Percentiles rank a stretch among this genome's conserved stretches.
phyloP scores from a whole-genome alignment of 2,113 vertebrate species.

The Alces alces region DNA sequence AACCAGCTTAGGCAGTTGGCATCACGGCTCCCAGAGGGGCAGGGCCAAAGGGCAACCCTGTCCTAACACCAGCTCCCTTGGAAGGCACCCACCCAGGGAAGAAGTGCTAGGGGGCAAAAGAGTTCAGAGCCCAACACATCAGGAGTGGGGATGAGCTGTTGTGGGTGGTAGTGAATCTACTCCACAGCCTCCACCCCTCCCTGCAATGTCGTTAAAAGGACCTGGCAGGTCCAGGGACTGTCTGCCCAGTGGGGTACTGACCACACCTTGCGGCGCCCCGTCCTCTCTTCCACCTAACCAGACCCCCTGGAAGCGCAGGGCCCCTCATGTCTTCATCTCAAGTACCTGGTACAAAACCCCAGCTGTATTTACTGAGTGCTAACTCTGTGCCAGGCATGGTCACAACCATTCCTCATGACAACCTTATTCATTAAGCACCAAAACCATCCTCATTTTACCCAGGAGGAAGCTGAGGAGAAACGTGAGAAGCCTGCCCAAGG shows the following conservation, averaged over 20 bases:
- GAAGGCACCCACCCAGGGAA: background rate
- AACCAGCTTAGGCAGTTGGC: background rate
- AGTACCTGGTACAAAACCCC: background rate
- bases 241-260: background rate
- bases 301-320: background rate
- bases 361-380: background rate
- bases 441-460: background rate
- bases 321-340: background rate
- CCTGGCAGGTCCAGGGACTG: background rate
- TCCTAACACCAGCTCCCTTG: background rate
- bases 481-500: background rate
- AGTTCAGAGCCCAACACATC: background rate
- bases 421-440: background rate
- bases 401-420: background rate
- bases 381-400: background rate
- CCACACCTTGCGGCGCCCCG: background rate
- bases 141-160: accelerated
- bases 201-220: background rate
- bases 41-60: background rate
- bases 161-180: background rate
- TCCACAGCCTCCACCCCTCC: background rate
- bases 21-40: background rate
- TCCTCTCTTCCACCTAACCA: background rate
- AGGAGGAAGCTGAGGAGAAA: background rate
- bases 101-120: background rate